phyloP scores from a whole-genome alignment of 2,888 invertebrate genomes.

The Epinotia nisella region DNA sequence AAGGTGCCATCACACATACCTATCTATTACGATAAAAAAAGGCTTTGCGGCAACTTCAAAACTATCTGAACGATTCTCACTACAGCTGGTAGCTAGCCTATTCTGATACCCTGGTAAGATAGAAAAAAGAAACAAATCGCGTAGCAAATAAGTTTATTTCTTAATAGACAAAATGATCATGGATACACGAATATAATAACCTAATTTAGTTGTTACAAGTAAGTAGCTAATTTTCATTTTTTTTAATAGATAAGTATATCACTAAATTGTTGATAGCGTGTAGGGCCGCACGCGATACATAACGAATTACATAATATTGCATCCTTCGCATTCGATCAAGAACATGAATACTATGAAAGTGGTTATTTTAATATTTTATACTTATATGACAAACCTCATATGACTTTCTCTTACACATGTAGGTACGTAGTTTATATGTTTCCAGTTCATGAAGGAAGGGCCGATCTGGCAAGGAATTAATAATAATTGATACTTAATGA shows the following conservation, averaged over 20 bases:
- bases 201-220: constrained; percentile 1
- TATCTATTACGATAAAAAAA: too few relatives aligned
- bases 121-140: background rate
- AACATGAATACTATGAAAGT: background rate
- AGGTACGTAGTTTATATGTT: too few relatives aligned
- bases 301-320: background rate
- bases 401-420: background rate
- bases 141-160: constrained; percentile 26
- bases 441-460: too few relatives aligned
- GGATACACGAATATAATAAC: constrained; percentile 18
- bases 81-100: too few relatives aligned
- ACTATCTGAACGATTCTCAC: too few relatives aligned
- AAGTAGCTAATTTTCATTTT: background rate
- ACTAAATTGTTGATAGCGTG: constrained; percentile 9
- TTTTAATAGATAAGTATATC: background rate
- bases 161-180: constrained; percentile 7
- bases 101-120: too few relatives aligned
- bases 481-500: too few relatives aligned
- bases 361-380: background rate
- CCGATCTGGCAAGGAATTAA: too few relatives aligned
- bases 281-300: background rate
- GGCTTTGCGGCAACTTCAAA: too few relatives aligned
- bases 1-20: too few relatives aligned
- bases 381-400: background rate
- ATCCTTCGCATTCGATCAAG: background rate